phyloP scores from a whole-genome alignment of 2,888 invertebrate genomes.

The Eugnorisma glareosa region DNA sequence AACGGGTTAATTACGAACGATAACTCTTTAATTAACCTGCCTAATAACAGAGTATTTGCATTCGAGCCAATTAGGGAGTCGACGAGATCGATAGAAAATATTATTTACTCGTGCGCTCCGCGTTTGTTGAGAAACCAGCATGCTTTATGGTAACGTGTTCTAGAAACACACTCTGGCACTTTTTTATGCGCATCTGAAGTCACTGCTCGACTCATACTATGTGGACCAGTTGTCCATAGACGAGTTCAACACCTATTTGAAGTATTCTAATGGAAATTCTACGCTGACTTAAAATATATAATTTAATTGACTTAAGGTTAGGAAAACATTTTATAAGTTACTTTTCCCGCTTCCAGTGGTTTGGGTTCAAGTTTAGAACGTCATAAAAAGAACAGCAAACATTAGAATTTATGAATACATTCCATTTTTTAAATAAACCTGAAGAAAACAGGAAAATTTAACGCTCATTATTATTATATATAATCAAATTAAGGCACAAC shows the following conservation, averaged over 20 bases:
- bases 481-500: slow-evolving; percentile 6
- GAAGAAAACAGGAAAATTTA: slow-evolving; percentile 20
- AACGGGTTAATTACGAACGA: slow-evolving; percentile 88
- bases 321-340: not conserved
- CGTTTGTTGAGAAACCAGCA: slow-evolving; percentile 53
- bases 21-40: slow-evolving; percentile 90
- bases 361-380: not conserved
- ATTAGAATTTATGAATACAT: not conserved
- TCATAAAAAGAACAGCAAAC: not conserved
- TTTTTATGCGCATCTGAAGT: slow-evolving; percentile 51
- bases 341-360: slow-evolving; percentile 3
- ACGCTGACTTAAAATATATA: slow-evolving; percentile 6
- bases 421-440: not conserved
- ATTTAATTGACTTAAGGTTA: slow-evolving; percentile 16
- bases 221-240: slow-evolving; percentile 38
- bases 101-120: slow-evolving; percentile 69
- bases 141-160: slow-evolving; percentile 55
- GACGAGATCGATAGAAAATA: slow-evolving; percentile 80
- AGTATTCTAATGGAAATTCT: slow-evolving; percentile 48
- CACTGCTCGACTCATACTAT: slow-evolving; percentile 21
- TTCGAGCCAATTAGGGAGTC: slow-evolving; percentile 85
- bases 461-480: not conserved
- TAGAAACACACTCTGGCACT: slow-evolving; percentile 48
- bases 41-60: slow-evolving; percentile 90
- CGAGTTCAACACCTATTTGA: slow-evolving; percentile 37